These are phyloP conservation scores for Cremastinae sp. DNA, from an alignment of 2,888 invertebrate genomes.

Conservation along the genomic window DNA sequence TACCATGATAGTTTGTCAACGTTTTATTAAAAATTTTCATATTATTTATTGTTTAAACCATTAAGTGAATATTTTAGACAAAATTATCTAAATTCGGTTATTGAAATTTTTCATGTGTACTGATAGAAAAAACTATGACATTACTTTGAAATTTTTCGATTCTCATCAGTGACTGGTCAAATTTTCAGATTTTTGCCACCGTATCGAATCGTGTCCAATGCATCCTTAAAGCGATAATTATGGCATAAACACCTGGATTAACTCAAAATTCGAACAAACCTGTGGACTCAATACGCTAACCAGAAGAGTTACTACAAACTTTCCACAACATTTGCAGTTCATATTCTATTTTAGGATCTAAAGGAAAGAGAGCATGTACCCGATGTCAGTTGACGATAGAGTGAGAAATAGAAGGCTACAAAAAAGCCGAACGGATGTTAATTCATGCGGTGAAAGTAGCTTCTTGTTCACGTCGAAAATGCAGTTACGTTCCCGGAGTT, in stretches of 20 bases:
- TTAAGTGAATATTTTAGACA: no score
- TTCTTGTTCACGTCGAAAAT: constrained; percentile 41
- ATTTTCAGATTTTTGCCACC: no score
- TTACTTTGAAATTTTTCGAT: no score
- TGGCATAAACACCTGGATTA: not conserved
- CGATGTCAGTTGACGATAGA: constrained; percentile 14
- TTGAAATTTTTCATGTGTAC: no score
- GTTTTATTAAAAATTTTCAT: no score
- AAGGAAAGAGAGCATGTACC: constrained; percentile 25
- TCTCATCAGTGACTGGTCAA: no score
- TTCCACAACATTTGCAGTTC: constrained; percentile 32
- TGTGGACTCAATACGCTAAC: constrained; percentile 7
- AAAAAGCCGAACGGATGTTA: constrained; percentile 45
- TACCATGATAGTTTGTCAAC: no score
- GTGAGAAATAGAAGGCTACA: constrained; percentile 27
- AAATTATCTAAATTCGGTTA: no score
- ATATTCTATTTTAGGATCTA: constrained; percentile 46
- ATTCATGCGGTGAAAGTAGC: constrained; percentile 55
- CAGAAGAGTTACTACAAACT: constrained; percentile 44
- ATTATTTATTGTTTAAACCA: no score
- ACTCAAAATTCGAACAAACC: not conserved
- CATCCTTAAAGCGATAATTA: no score
- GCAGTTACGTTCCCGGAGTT: constrained; percentile 30
- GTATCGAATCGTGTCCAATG: no score
- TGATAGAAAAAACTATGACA: no score